Base-by-base conservation (phyloP, 2,888 invertebrate species). In the Hydropsyche betteni region DNA sequence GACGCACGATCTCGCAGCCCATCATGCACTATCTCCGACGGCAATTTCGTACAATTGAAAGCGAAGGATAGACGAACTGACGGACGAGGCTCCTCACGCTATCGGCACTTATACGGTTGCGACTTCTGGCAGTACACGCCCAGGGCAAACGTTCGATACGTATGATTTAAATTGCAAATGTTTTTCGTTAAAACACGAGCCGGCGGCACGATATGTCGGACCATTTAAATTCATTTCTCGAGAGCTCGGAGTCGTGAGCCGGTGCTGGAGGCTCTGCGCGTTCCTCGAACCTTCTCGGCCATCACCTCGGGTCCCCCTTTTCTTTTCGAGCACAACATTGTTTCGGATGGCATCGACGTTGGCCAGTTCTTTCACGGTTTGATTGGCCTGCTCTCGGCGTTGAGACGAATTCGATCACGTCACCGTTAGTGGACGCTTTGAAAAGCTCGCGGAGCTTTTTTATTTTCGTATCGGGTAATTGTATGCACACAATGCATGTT, bases 141-240 rank as follows among this genome's bases (percentile, higher is more conserved):
- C 55, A 44, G 36, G 64, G 64, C 73, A 71, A 64, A 78, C 72
- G 74, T 76, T 71, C 74, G 64, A 78, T 76, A 55, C 76, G 70
- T 75, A 75, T 50, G 61, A 78, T 78, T 78, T 78, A 76, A 76
- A 76, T 78, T 78, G 78, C 76, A 78, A 76, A 78, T 76, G 74
- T 58, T 74, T 72, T 72, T 72, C 52, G 58, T 64, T 71, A 33
- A 75, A 73, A 50, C 76, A 76, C 76, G 69, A 75, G 61, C 52
- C 50, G 38, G 58, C 36, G 16, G 74, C 72, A 72, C 72, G 72
- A 72, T 72, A 72, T 72, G 61, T 51, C 51, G 51, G 68, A 73
- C 24, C 50, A n/a, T 74, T 75, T 73, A 69, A 75, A 75, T 76
- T 78, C 72, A 75, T 76, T 76, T 76, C 78, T 76, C 64, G 68